Percentiles rank a stretch among this genome's conserved stretches.
phyloP scores from a whole-genome alignment of 2,113 vertebrate genomes.

The Ahaetulla prasina region DNA sequence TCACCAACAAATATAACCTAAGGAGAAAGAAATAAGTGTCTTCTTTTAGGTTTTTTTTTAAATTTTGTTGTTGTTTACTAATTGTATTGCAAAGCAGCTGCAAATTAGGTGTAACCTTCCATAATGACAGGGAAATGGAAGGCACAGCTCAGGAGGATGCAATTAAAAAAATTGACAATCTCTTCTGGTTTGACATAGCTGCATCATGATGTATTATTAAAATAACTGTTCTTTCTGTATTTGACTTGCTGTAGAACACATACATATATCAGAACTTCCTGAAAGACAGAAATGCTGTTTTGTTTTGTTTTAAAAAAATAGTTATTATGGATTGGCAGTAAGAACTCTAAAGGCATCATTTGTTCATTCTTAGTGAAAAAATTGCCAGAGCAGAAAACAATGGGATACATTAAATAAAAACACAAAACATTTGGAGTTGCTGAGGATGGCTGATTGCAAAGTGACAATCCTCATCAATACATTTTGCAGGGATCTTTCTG shows the following conservation, averaged over 20 bases:
- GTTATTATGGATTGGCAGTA: not conserved
- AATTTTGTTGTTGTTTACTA: not conserved
- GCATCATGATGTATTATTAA: not conserved
- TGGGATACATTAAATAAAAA: not conserved
- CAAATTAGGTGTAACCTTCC: not conserved
- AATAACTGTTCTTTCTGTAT: not conserved
- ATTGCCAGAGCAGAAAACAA: not conserved
- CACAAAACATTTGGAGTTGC: not conserved
- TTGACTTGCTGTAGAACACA: not conserved
- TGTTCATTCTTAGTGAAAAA: not conserved
- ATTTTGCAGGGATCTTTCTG: not conserved
- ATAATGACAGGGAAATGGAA: not conserved
- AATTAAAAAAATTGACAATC: not conserved
- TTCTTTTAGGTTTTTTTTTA: not conserved
- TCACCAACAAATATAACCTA: not conserved
- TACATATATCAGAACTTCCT: not conserved
- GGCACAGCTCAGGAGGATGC: not conserved
- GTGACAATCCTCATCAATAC: not conserved
- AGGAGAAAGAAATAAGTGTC: not conserved
- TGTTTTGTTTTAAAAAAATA: not conserved
- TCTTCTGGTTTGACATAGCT: not conserved
- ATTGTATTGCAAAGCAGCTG: not conserved
- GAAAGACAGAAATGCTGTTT: not conserved
- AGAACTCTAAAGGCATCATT: not conserved
- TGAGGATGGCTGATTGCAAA: not conserved